Evolutionary conservation across 1,140 invertebrate species (phyloP).

Genomic region (Aplysia californica): DNA sequence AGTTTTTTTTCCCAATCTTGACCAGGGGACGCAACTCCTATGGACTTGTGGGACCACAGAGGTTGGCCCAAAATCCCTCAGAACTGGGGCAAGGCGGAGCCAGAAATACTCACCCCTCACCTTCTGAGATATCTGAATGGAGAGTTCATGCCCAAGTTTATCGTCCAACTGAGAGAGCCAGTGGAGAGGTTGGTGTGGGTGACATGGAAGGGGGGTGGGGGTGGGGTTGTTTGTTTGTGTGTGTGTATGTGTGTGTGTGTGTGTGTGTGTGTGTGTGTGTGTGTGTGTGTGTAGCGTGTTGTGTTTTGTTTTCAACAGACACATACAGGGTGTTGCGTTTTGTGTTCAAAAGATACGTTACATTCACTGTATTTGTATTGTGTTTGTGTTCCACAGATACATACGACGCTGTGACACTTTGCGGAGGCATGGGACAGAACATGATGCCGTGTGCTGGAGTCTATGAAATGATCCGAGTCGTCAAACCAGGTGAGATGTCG

Average conservation of each 20-base stretch:
- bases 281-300: no score
- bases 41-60: slow-evolving; percentile 59
- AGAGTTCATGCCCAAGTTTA: slow-evolving; percentile 49
- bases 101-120: slow-evolving; percentile 49
- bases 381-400: no score
- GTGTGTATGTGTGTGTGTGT: no score
- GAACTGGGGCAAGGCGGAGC: slow-evolving; percentile 41
- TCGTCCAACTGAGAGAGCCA: slow-evolving; percentile 52
- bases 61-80: slow-evolving; percentile 54
- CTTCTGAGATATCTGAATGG: slow-evolving; percentile 48
- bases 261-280: no score
- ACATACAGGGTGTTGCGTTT: no score
- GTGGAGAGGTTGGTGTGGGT: slow-evolving; percentile 55
- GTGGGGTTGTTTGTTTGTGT: no score
- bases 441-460: slow-evolving; percentile 64
- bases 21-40: slow-evolving; percentile 59
- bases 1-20: no score
- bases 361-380: no score
- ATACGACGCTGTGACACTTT: slow-evolving; percentile 59
- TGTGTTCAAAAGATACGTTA: no score
- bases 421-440: slow-evolving; percentile 68
- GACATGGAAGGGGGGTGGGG: no score
- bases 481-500: slow-evolving; percentile 56
- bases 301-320: no score
- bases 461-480: slow-evolving; percentile 64